These are phyloP conservation scores for Sinosuthora webbiana DNA, from an alignment of 2,113 vertebrate species.

Conservation along the genomic window DNA sequence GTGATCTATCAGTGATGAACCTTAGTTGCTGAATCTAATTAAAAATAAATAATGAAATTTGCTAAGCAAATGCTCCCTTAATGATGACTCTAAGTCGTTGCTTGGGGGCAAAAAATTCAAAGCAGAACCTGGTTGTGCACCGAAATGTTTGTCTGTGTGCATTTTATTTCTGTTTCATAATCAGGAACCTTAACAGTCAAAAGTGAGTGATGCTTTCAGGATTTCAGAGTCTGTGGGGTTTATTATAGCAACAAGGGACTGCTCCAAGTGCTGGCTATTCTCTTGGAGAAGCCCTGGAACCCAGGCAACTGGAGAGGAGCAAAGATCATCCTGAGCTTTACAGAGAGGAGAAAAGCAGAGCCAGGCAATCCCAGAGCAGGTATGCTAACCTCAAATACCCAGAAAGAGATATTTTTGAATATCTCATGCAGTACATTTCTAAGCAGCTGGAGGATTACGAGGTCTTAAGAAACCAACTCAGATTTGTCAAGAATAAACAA, in stretches of 20 bases:
- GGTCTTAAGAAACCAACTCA: conserved; percentile 8
- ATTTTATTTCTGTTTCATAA: neutral
- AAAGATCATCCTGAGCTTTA: neutral
- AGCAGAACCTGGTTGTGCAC: neutral
- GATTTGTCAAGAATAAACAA: conserved; percentile 52
- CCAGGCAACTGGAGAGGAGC: neutral
- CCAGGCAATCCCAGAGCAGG: neutral
- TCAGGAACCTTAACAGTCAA: neutral
- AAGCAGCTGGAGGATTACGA: conserved; percentile 24
- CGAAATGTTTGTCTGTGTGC: neutral
- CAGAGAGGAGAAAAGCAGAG: neutral
- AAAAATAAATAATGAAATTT: neutral
- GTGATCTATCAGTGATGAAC: neutral
- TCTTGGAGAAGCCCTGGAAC: neutral
- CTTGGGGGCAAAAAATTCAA: neutral
- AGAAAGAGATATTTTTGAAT: neutral
- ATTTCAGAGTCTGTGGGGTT: neutral
- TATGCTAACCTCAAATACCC: neutral
- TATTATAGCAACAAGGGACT: neutral
- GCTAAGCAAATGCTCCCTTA: neutral
- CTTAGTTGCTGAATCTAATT: neutral
- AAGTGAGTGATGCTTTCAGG: neutral
- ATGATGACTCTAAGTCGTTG: neutral
- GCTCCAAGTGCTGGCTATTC: neutral
- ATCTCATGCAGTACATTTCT: neutral